Conservation (phyloP, 1,140 invertebrate species). For the Sitodiplosis mosellana region DNA sequence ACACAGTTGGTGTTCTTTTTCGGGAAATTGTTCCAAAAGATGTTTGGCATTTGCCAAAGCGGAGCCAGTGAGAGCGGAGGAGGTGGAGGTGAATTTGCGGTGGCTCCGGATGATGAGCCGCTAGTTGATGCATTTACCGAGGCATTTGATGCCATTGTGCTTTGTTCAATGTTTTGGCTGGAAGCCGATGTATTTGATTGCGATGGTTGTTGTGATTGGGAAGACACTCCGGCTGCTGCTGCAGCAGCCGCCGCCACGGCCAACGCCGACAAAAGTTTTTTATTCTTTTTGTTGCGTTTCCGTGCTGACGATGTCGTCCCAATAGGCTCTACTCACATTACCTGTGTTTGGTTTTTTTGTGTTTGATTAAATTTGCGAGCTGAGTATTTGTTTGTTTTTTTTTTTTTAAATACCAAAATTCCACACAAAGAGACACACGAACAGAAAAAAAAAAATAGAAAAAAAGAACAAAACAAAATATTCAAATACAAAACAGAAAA, state of each 20-base stretch:
- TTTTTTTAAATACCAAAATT: conserved; percentile 6
- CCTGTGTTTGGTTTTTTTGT: conserved; percentile 6
- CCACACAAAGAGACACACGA: background rate
- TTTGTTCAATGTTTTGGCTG: too few relatives aligned
- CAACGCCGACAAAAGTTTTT: background rate
- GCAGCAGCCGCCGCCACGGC: background rate
- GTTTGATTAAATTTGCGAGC: background rate
- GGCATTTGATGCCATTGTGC: background rate
- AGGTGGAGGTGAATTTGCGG: background rate
- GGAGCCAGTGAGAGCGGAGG: background rate
- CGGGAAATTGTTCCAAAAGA: conserved; percentile 1
- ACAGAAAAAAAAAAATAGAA: too few relatives aligned
- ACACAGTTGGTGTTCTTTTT: background rate
- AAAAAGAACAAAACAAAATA: too few relatives aligned
- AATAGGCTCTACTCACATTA: conserved; percentile 19
- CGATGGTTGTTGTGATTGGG: background rate
- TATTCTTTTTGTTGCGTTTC: background rate
- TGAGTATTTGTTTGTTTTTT: conserved; percentile 20
- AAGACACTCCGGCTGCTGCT: background rate
- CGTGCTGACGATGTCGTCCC: background rate
- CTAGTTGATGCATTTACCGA: background rate
- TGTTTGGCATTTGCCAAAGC: background rate
- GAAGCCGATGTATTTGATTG: background rate
- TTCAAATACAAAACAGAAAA: background rate
- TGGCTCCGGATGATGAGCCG: background rate